Evolutionary conservation across 2,888 invertebrate species (phyloP), one percentile per base, ranked within the genome.

Genomic region (Aspidiotus rigidus): DNA sequence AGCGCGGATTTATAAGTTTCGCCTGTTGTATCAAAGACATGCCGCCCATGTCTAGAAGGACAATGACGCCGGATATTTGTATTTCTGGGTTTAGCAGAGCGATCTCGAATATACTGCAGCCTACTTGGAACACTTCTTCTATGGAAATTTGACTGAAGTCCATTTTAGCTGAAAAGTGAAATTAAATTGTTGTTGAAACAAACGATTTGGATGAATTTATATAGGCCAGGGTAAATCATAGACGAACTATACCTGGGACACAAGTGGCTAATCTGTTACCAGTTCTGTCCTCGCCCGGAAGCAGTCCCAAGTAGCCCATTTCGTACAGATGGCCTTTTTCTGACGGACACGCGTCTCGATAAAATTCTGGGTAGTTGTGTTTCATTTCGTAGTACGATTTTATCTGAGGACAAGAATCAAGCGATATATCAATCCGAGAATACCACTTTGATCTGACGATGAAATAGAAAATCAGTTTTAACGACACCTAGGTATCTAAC

Each of bases 301-400:
- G 59, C 55, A 73, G 71, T 41, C 73, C 69, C 62, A 74, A 72
- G 62, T 74, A 74, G 10, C 72, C 64, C 67, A 73, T 73, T 28
- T 72, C 74, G 64, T 72, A 74, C 11, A 74, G 66, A 15, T 70
- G 67, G 15, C 73, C 71, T 41, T 71, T 72, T 70, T 73, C 72
- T 15, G 73, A 73, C 1, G 74, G 74, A 13, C 70, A 69, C 62
- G 71, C 55, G 64, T 73, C 73, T 59, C 71, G 63, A 70, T 74
- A 75, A 70, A 74, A 72, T 44, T 75, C 73, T n/a, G 74, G 74
- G 64, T 74, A 74, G 42, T 72, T 72, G 17, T 64, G 41, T 71
- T 74, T 74, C 72, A 74, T 74, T 57, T 74, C 74, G 71, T 75
- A 74, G 64, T 73, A 74, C 55, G 74, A 73, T 70, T 74, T 74